Conservation (phyloP, 2,888 invertebrate species). For the Psococerastis gibbosa region DNA sequence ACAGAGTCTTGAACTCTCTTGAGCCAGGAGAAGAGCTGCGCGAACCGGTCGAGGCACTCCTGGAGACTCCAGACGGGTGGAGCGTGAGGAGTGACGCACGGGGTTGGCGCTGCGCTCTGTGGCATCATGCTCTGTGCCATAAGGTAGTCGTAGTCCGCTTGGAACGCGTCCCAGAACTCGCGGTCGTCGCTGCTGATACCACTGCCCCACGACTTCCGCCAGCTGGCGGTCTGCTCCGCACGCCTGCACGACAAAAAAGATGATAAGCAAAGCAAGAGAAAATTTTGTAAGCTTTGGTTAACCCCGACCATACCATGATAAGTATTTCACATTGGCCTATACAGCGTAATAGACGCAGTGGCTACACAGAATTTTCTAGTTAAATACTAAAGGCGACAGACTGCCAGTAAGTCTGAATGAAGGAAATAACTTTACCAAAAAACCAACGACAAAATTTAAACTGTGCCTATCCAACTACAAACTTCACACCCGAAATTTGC, state of each 20-base stretch:
- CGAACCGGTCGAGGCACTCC: conserved; percentile 59
- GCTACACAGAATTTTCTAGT: too few relatives aligned
- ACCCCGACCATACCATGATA: too few relatives aligned
- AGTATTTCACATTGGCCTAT: too few relatives aligned
- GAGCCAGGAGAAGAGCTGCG: conserved; percentile 64
- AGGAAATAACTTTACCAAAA: too few relatives aligned
- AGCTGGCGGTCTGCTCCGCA: conserved; percentile 19
- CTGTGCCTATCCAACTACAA: too few relatives aligned
- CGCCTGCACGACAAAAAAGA: conserved; percentile 2
- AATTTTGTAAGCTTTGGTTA: too few relatives aligned
- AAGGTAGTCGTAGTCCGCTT: conserved; percentile 82
- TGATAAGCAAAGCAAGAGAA: neutral
- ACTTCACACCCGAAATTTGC: too few relatives aligned
- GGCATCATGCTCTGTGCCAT: conserved; percentile 86
- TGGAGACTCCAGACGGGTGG: conserved; percentile 49
- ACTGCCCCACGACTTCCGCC: conserved; percentile 61
- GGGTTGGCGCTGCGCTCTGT: conserved; percentile 29
- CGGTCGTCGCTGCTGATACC: conserved; percentile 50
- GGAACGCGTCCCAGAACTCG: conserved; percentile 81
- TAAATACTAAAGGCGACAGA: too few relatives aligned
- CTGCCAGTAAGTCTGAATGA: too few relatives aligned
- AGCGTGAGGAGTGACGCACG: conserved; percentile 21
- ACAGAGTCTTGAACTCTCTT: conserved; percentile 58
- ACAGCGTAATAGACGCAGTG: conserved; percentile 13
- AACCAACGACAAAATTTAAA: too few relatives aligned